Conservation (phyloP, 2,888 invertebrate genomes). For the Theodoxus fluviatilis region DNA sequence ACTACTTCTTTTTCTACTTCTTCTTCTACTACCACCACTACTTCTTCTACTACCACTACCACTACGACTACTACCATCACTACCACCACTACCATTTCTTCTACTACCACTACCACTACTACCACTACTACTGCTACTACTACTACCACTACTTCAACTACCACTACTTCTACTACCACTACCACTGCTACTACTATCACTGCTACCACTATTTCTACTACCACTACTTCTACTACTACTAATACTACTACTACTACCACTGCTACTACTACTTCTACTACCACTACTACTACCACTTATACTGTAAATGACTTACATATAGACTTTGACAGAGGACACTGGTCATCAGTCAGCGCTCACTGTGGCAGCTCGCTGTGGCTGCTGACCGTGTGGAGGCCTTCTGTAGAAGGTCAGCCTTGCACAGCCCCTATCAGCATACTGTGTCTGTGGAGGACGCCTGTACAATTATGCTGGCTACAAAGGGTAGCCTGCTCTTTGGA, state of each 20-base stretch:
- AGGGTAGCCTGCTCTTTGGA: too few relatives aligned
- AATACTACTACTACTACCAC: conserved; percentile 16
- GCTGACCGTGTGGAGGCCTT: too few relatives aligned
- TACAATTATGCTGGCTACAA: too few relatives aligned
- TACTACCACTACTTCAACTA: conserved; percentile 9
- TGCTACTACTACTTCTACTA: conserved; percentile 16
- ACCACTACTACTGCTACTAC: neutral
- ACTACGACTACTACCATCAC: conserved; percentile 12
- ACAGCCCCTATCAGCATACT: too few relatives aligned
- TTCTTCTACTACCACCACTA: conserved; percentile 3
- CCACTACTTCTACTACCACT: neutral
- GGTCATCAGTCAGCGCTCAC: too few relatives aligned
- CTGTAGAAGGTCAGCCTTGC: too few relatives aligned
- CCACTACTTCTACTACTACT: conserved; percentile 14
- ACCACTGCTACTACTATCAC: conserved; percentile 1
- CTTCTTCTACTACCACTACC: conserved; percentile 3
- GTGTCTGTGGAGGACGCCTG: too few relatives aligned
- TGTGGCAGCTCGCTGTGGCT: too few relatives aligned
- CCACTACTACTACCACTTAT: conserved; percentile 3
- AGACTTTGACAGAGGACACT: too few relatives aligned
- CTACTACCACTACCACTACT: conserved; percentile 14
- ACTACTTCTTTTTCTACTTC: conserved; percentile 9
- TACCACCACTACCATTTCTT: conserved; percentile 6
- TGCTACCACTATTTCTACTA: conserved; percentile 1
- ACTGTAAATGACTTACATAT: neutral